Evolutionary conservation across 2,797 vertebrate species (phyloP).

Genomic region (Channa striata): DNA sequence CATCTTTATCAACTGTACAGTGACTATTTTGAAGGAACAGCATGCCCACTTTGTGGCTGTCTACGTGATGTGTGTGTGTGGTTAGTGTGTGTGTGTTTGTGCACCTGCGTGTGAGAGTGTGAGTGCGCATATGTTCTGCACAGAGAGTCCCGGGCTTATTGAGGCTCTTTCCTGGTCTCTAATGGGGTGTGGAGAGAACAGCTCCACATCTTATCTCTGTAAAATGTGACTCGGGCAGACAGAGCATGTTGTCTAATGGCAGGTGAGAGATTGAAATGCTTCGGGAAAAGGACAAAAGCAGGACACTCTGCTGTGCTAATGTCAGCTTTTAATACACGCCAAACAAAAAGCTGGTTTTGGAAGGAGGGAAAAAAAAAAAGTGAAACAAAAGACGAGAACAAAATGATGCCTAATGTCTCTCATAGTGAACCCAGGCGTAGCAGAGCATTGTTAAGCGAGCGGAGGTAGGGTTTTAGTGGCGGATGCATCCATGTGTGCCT

Average conservation of each 20-base stretch:
- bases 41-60: conserved; percentile 27
- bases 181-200: conserved; percentile 75
- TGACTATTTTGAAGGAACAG: conserved; percentile 55
- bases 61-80: conserved; percentile 9
- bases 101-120: conserved; percentile 36
- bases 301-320: conserved; percentile 61
- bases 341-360: conserved; percentile 50
- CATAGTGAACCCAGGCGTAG: conserved; percentile 50
- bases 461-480: conserved; percentile 26
- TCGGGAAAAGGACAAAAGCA: conserved; percentile 71
- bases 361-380: conserved; percentile 53
- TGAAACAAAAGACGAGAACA: conserved; percentile 60
- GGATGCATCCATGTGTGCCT: conserved; percentile 28
- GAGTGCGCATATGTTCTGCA: conserved; percentile 46
- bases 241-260: conserved; percentile 71
- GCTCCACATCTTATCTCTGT: conserved; percentile 59
- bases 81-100: conserved; percentile 10
- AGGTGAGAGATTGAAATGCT: conserved; percentile 78
- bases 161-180: conserved; percentile 62
- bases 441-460: conserved; percentile 46
- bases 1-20: conserved; percentile 61
- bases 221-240: conserved; percentile 74
- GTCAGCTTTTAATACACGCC: conserved; percentile 63
- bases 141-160: conserved; percentile 57
- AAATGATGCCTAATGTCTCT: conserved; percentile 59